Conservation (phyloP, 2,888 invertebrate species). For the Quadroppia sp. region DNA sequence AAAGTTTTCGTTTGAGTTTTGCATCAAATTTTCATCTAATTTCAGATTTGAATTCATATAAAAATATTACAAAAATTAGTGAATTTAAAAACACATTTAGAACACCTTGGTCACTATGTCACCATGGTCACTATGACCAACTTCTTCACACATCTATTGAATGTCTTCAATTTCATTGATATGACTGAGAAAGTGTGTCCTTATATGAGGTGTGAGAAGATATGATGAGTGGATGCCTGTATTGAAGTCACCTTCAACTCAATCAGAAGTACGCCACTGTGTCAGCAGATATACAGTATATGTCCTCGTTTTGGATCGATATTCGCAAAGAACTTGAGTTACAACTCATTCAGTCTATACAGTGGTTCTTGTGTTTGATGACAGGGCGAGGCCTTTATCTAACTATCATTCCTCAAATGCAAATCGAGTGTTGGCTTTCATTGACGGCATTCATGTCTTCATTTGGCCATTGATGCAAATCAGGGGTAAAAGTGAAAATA, state of each 20-base stretch:
- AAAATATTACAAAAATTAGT: too few relatives aligned
- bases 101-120: too few relatives aligned
- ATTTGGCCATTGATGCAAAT: not conserved
- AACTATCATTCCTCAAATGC: not conserved
- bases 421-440: not conserved
- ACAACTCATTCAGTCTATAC: not conserved
- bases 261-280: not conserved
- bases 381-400: not conserved
- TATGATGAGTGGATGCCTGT: not conserved
- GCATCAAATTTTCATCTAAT: too few relatives aligned
- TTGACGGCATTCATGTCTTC: not conserved
- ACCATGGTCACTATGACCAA: too few relatives aligned
- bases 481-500: too few relatives aligned
- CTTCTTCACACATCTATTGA: too few relatives aligned
- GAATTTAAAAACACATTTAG: too few relatives aligned
- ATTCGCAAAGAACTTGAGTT: not conserved
- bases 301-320: conserved; percentile 3
- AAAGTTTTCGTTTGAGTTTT: too few relatives aligned
- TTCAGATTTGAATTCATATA: too few relatives aligned
- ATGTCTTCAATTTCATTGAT: too few relatives aligned
- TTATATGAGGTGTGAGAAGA: too few relatives aligned
- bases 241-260: not conserved
- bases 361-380: not conserved
- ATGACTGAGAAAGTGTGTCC: too few relatives aligned
- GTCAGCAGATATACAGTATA: not conserved